A percentile compares a stretch with the other conserved stretches of the same genome.
Evolutionary conservation across 2,888 invertebrate genomes (phyloP).

Genomic region (Drosophila atripex): DNA sequence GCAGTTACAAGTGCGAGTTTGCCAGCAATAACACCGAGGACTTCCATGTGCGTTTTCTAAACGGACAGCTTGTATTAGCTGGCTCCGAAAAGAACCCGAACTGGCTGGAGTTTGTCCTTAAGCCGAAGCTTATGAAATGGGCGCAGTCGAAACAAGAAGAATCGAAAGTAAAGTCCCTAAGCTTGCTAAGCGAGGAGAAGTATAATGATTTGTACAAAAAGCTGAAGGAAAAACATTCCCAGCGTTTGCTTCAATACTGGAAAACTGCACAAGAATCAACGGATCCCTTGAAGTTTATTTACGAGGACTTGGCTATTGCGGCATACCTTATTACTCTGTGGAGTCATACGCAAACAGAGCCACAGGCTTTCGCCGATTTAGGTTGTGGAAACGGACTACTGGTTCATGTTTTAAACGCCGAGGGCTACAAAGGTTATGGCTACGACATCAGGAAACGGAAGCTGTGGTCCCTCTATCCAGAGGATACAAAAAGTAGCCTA

Average conservation of each 20-base stretch:
- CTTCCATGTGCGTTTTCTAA: conserved; percentile 58
- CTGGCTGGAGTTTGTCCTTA: conserved; percentile 82
- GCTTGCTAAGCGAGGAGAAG: conserved; percentile 87
- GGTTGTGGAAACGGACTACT: conserved; percentile 99
- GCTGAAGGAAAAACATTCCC: conserved; percentile 91
- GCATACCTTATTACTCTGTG: conserved; percentile 93
- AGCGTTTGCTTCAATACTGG: conserved; percentile 92
- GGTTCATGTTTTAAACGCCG: conserved; percentile 92
- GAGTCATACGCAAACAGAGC: conserved; percentile 85
- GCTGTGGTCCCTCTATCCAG: conserved; percentile 93
- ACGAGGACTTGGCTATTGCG: conserved; percentile 98
- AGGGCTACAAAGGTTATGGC: conserved; percentile 93
- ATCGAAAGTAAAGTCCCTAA: conserved; percentile 85
- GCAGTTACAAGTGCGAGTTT: conserved; percentile 70
- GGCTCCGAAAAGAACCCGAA: conserved; percentile 38
- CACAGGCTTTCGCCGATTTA: conserved; percentile 93
- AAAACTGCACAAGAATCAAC: conserved; percentile 95
- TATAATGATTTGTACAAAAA: conserved; percentile 90
- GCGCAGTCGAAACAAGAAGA: conserved; percentile 46
- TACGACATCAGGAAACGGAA: conserved; percentile 93
- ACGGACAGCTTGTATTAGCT: conserved; percentile 45
- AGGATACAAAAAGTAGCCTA: conserved; percentile 85
- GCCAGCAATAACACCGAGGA: conserved; percentile 56
- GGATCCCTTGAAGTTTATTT: conserved; percentile 96
- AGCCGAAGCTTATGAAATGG: conserved; percentile 84